phyloP scores from a whole-genome alignment of 2,797 vertebrate genomes.

The Euthynnus affinis region DNA sequence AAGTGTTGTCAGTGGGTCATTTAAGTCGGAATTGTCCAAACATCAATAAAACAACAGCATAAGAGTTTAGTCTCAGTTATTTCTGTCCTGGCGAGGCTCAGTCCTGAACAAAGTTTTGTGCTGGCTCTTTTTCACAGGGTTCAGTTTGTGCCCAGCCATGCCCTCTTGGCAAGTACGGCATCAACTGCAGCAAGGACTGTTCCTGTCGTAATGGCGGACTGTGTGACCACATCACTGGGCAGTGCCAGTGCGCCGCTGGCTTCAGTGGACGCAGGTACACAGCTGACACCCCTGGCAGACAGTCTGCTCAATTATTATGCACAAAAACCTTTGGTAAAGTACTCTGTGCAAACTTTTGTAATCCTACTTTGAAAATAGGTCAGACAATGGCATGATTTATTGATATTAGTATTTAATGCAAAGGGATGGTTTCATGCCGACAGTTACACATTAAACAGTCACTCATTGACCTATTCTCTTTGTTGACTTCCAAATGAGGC shows the following conservation, averaged over 20 bases:
- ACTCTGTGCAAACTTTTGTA: conserved; percentile 42
- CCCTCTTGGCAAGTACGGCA: conserved; percentile 92
- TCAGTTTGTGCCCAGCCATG: conserved; percentile 97
- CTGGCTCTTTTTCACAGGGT: conserved; percentile 84
- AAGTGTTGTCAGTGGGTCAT: neutral
- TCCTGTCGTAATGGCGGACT: conserved; percentile 95
- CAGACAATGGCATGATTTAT: conserved; percentile 67
- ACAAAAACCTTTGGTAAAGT: conserved; percentile 37
- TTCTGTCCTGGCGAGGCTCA: neutral
- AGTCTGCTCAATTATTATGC: conserved; percentile 7
- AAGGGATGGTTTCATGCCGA: conserved; percentile 53
- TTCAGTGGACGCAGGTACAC: conserved; percentile 95
- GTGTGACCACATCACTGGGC: conserved; percentile 94
- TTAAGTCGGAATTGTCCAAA: neutral
- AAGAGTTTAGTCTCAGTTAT: neutral
- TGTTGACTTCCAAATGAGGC: conserved; percentile 69
- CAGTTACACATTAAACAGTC: conserved; percentile 51
- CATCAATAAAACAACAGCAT: conserved; percentile 6
- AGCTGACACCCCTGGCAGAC: conserved; percentile 28
- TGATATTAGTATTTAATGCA: conserved; percentile 62
- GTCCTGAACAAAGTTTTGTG: neutral
- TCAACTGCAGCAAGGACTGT: conserved; percentile 98
- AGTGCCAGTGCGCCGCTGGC: conserved; percentile 94
- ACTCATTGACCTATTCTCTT: conserved; percentile 75
- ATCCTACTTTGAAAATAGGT: conserved; percentile 60